Conservation (phyloP, 2,797 vertebrate species). For the Anolis apletophallus region DNA sequence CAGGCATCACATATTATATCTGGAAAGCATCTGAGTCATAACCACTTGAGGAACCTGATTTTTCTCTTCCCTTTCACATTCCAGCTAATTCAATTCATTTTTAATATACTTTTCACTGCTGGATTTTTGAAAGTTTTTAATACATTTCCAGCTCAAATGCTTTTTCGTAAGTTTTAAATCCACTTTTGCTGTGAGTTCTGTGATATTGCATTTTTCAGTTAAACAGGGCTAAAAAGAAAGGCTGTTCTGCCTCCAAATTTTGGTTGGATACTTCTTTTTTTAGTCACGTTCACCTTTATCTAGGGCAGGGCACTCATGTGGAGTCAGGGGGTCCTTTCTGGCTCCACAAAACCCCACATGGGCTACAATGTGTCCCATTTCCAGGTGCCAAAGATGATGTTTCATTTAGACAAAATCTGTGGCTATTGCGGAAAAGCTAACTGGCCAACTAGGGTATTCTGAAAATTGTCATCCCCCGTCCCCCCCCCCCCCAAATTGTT, state of each 20-base stretch:
- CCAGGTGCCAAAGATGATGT: too few species aligned
- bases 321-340: too few species aligned
- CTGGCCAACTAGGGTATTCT: too few species aligned
- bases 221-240: constrained; percentile 16
- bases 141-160: constrained; percentile 53
- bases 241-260: constrained; percentile 21
- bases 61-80: constrained; percentile 40
- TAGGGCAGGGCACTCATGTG: neutral
- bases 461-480: too few species aligned
- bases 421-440: too few species aligned
- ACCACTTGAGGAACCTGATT: constrained; percentile 61
- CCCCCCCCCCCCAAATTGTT: too few species aligned
- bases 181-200: constrained; percentile 36
- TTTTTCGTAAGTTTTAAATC: constrained; percentile 54
- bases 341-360: too few species aligned
- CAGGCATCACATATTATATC: constrained; percentile 47
- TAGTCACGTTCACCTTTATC: constrained; percentile 23
- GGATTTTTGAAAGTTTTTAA: constrained; percentile 44
- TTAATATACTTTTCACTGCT: constrained; percentile 66
- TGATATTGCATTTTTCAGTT: constrained; percentile 25
- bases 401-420: too few species aligned
- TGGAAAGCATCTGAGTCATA: constrained; percentile 68
- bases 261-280: constrained; percentile 27
- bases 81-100: constrained; percentile 70
- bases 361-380: too few species aligned